Conservation (phyloP, 2,888 invertebrate genomes). For the Arge pagana region DNA sequence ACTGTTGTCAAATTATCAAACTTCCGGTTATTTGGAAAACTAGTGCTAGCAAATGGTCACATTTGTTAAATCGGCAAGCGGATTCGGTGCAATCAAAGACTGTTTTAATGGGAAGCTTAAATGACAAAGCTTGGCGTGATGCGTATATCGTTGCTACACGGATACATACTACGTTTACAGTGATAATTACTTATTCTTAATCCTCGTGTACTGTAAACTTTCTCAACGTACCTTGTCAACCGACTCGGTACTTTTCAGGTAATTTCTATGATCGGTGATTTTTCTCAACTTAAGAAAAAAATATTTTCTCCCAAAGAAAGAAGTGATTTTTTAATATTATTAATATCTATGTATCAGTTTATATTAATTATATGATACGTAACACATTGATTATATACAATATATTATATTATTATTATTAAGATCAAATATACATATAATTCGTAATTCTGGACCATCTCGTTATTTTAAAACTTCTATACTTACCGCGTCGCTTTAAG, state of each 20-base stretch:
- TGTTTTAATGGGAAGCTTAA: constrained; percentile 33
- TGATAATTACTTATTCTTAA: constrained; percentile 13
- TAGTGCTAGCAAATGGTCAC: constrained; percentile 8
- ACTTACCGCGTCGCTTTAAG: no score
- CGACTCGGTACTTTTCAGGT: not conserved
- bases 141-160: constrained; percentile 12
- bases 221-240: constrained; percentile 5
- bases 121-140: constrained; percentile 9
- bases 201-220: constrained; percentile 5
- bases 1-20: constrained; percentile 4
- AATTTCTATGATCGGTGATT: constrained; percentile 10
- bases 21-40: not conserved
- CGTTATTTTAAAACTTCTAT: no score
- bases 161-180: constrained; percentile 12
- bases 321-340: constrained; percentile 43
- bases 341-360: constrained; percentile 29
- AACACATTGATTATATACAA: constrained; percentile 33
- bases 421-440: constrained; percentile 51
- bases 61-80: constrained; percentile 21
- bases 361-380: constrained; percentile 35
- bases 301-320: constrained; percentile 50
- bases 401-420: constrained; percentile 41
- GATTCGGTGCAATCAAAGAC: constrained; percentile 45
- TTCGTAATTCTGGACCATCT: constrained; percentile 39
- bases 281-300: constrained; percentile 1